Percentiles rank a stretch among this genome's conserved stretches.
These are phyloP conservation scores for Eulemur albifrons DNA, from an alignment of 2,797 vertebrate species.

Conservation along the genomic window DNA sequence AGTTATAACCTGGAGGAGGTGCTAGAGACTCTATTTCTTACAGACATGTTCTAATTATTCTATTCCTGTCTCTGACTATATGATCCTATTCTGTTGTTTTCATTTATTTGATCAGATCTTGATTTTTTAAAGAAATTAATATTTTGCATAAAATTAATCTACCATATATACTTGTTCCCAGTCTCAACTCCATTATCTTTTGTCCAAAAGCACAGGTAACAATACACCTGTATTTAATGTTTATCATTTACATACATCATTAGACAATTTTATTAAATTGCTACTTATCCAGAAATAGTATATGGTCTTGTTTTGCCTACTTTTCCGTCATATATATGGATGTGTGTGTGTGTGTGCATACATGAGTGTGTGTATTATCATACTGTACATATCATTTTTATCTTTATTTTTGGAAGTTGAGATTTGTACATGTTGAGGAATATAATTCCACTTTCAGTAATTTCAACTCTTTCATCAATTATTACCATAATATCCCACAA, in stretches of 20 bases:
- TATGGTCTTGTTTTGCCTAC: not conserved
- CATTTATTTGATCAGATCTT: not conserved
- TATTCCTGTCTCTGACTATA: not conserved
- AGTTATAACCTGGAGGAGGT: not conserved
- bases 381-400: not conserved
- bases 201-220: not conserved
- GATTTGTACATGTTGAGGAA: not conserved
- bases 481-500: not conserved
- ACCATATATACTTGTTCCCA: not conserved
- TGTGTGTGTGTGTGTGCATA: not conserved
- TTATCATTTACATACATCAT: not conserved
- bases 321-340: not conserved
- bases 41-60: not conserved
- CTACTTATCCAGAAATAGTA: not conserved
- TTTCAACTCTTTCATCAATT: not conserved
- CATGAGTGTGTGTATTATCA: not conserved
- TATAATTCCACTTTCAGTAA: not conserved
- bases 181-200: not conserved
- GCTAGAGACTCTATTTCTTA: not conserved
- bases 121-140: not conserved
- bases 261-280: not conserved
- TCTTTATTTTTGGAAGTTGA: not conserved
- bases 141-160: not conserved
- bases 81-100: not conserved
- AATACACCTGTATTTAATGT: not conserved